phyloP scores from a whole-genome alignment of 2,888 invertebrate genomes.

The Malthinus seriepunctatus region DNA sequence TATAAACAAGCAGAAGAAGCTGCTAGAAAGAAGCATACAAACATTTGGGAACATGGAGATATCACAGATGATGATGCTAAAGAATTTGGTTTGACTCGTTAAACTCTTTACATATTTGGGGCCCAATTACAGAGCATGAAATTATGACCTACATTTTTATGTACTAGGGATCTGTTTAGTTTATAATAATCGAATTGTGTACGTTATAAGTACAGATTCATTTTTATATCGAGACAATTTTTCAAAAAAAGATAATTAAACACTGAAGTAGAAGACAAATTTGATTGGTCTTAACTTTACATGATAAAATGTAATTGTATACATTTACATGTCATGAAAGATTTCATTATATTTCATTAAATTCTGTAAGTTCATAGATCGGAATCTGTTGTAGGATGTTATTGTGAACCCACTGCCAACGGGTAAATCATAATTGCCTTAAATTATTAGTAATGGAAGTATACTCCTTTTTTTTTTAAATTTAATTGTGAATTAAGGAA shows the following conservation, averaged over 20 bases:
- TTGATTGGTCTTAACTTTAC: background rate
- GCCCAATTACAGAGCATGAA: constrained; percentile 21
- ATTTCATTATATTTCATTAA: background rate
- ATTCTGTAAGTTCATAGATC: too few relatives aligned
- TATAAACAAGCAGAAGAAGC: constrained; percentile 85
- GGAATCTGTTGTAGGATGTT: too few relatives aligned
- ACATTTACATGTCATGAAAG: constrained; percentile 31
- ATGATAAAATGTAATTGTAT: constrained; percentile 34
- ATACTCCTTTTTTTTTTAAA: too few relatives aligned
- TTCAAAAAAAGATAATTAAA: too few relatives aligned
- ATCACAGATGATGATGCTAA: constrained; percentile 91
- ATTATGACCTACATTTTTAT: constrained; percentile 21
- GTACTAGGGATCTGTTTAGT: background rate
- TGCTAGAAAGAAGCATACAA: constrained; percentile 83
- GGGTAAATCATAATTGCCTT: too few relatives aligned
- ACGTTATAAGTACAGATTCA: constrained; percentile 18
- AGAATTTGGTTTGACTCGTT: constrained; percentile 61
- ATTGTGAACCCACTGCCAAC: too few relatives aligned
- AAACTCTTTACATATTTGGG: constrained; percentile 7
- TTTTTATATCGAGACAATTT: constrained; percentile 12
- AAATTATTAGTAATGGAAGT: too few relatives aligned
- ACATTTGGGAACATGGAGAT: constrained; percentile 99
- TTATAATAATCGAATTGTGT: constrained; percentile 2
- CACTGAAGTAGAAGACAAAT: too few relatives aligned
- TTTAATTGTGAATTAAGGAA: too few relatives aligned